Base-by-base conservation (phyloP, 1,140 invertebrate genomes). In the Bactericera cockerelli region DNA sequence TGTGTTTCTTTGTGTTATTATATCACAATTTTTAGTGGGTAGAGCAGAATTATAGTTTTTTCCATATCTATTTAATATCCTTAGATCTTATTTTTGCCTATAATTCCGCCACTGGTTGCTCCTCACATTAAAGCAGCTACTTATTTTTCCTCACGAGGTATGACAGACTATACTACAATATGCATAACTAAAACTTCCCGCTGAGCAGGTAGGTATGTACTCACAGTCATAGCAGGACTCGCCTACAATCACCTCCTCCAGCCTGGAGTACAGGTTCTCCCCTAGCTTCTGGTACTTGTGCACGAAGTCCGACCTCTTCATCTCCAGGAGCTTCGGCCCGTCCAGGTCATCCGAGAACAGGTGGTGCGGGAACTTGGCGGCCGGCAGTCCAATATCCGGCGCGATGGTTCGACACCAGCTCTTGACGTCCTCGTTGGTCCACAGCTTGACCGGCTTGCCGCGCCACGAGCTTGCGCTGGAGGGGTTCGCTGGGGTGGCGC, bases 151-250 rank as follows among this genome's bases (percentile, higher is more conserved):
- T n/a, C n/a, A n/a, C n/a, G n/a, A n/a, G n/a, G n/a, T n/a, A n/a
- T n/a, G n/a, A n/a, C n/a, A n/a, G n/a, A n/a, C n/a, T n/a, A n/a
- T n/a, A n/a, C n/a, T n/a, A n/a, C n/a, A n/a, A n/a, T n/a, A n/a
- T n/a, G n/a, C n/a, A n/a, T n/a, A n/a, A n/a, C n/a, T n/a, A n/a
- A n/a, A n/a, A n/a, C n/a, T n/a, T n/a, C n/a, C n/a, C n/a, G n/a
- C n/a, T n/a, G n/a, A n/a, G n/a, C n/a, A n/a, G n/a, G n/a, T n/a
- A n/a, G n/a, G n/a, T n/a, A n/a, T n/a, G n/a, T 49, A 49, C 42
- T 49, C n/a, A 49, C 42, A 49, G 19, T 49, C 42, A 49, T 49
- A 16, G 22, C 42, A 49, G 19, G 42, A 49, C 22, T 49, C 42
- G 42, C 4, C 19, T 16, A 49, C 42, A 49, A 49, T 49, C 22